Evolutionary conservation across 2,113 vertebrate genomes (phyloP), one percentile per base, ranked within the genome.

Genomic region (Tachysurus fulvidraco): DNA sequence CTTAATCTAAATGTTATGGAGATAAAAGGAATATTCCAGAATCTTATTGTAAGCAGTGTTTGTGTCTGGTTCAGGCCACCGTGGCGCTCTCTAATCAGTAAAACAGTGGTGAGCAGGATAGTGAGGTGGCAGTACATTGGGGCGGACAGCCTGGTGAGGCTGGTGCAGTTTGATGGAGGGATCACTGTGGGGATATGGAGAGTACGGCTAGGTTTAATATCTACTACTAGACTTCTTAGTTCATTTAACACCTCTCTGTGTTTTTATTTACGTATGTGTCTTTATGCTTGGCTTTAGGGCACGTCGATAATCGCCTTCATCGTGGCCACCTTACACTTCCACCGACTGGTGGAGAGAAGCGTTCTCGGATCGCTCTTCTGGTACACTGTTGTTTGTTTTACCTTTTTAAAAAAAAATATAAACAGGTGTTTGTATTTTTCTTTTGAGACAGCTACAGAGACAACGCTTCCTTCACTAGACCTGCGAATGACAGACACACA

Each of bases 311-410:
- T 89, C 50, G 88, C 88, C 44, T 89, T 89, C 13, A 60, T 89
- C 71, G 83, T 89, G 77, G 19, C 65, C 52, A 87, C 57, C 78
- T n/a, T 89, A 19, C 88, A 89, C 54, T 87, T 87, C 52, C 71
- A 89, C 86, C 87, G 77, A 87, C 69, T 89, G 77, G 86, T 89
- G 73, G 88, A 89, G 59, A 87, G 83, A 69, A 89, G 88, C 83
- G 77, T 89, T n/a, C 86, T 89, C 10, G 88, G 88, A 2, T 89
- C 88, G 7, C 19, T 46, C 11, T 87, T 81, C 81, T 89, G 88
- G 88, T 89, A 89, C 6, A 4, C 25, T 25, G 41, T 4, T 46
- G 23, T 30, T 86, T 41, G 36, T 73, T 23, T 46, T 1, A 41
- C 71, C 13, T 44, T 36, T 36, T 36, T 36, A 36, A n/a, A n/a